Conservation (phyloP, 2,797 vertebrate species). For the Malurus leucopterus region DNA sequence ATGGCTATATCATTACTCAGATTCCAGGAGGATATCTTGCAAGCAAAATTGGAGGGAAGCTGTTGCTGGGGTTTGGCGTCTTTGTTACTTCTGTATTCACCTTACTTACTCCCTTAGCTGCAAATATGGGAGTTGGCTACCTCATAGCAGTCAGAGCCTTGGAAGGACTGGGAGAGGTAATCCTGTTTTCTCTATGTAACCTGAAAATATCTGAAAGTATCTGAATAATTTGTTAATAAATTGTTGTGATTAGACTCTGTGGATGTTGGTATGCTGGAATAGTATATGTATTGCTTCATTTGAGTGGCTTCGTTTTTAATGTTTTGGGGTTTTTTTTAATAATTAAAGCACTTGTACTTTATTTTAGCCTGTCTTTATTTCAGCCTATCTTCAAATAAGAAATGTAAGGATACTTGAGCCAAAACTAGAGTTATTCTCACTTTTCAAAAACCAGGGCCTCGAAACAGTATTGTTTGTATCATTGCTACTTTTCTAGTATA, state of each 20-base stretch:
- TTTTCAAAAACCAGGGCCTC: neutral
- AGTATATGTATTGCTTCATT: neutral
- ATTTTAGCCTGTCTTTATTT: neutral
- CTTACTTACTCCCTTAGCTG: slow-evolving; percentile 88
- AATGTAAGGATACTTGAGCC: neutral
- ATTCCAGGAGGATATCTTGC: slow-evolving; percentile 93
- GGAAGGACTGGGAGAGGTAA: slow-evolving; percentile 94
- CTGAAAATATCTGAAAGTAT: neutral
- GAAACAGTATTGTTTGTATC: neutral
- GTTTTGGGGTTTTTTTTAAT: neutral
- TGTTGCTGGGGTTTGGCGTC: slow-evolving; percentile 87
- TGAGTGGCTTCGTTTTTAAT: neutral
- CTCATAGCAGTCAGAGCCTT: slow-evolving; percentile 87
- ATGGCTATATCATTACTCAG: slow-evolving; percentile 97
- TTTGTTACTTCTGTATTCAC: slow-evolving; percentile 88
- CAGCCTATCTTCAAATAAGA: neutral
- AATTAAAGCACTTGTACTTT: neutral
- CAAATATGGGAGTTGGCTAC: slow-evolving; percentile 84
- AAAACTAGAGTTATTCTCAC: neutral
- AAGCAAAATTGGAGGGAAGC: slow-evolving; percentile 85
- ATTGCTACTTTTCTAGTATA: neutral
- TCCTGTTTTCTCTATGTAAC: neutral
- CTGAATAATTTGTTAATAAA: neutral
- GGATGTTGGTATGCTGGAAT: neutral
- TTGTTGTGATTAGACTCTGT: neutral